Conservation (phyloP, 1,140 invertebrate genomes). For the Pseudachorutes palmiensis region DNA sequence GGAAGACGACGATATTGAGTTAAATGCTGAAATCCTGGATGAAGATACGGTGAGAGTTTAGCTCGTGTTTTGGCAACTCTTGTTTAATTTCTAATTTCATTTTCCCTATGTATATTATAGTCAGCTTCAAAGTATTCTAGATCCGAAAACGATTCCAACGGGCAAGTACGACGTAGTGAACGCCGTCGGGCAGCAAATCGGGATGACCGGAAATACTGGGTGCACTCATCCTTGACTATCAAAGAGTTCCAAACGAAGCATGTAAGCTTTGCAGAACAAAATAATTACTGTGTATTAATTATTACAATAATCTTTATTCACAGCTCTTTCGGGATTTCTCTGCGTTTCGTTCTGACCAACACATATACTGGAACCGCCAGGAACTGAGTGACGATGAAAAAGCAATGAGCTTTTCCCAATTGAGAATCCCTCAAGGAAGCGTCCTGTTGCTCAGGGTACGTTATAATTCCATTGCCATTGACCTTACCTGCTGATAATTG, state of each 20-base stretch:
- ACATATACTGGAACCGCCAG: slow-evolving; percentile 44
- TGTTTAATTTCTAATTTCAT: too few species aligned
- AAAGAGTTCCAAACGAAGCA: slow-evolving; percentile 24
- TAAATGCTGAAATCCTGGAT: too few species aligned
- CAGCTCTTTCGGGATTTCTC: slow-evolving; percentile 48
- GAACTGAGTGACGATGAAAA: slow-evolving; percentile 39
- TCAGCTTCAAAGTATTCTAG: too few species aligned
- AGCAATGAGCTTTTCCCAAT: slow-evolving; percentile 43
- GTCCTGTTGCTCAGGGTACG: slow-evolving; percentile 47
- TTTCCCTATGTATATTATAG: too few species aligned
- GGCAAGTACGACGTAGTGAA: background rate
- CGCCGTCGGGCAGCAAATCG: background rate
- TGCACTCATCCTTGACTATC: background rate
- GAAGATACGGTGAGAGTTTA: too few species aligned
- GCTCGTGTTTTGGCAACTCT: too few species aligned
- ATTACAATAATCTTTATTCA: slow-evolving; percentile 23
- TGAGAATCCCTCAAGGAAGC: slow-evolving; percentile 45
- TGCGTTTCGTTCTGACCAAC: slow-evolving; percentile 49
- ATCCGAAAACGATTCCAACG: background rate
- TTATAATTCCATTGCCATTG: background rate
- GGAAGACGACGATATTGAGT: slow-evolving; percentile 6
- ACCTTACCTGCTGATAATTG: too few species aligned
- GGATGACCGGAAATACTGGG: background rate
- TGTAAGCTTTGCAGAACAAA: background rate
- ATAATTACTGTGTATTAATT: background rate